These are phyloP conservation scores for Limnephilus auricula DNA, from an alignment of 2,888 invertebrate genomes.

Conservation along the genomic window DNA sequence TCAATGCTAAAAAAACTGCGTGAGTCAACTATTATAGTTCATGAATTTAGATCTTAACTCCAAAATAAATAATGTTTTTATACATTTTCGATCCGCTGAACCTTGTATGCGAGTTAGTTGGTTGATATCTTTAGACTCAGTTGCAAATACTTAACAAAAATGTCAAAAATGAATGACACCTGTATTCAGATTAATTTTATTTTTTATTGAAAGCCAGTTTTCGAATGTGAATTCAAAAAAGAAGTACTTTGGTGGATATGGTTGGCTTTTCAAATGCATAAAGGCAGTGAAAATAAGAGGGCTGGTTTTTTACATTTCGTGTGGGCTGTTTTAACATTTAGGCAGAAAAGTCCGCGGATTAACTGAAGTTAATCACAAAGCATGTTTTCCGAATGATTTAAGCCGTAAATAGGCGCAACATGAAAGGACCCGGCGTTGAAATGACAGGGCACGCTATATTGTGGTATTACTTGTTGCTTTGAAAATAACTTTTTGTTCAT, in stretches of 20 bases:
- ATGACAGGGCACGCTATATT: slow-evolving; percentile 55
- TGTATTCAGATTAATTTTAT: no score
- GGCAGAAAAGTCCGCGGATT: slow-evolving; percentile 23
- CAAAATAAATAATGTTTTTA: no score
- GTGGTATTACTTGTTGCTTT: slow-evolving; percentile 55
- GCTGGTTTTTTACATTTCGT: background rate
- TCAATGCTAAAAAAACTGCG: no score
- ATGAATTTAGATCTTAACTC: no score
- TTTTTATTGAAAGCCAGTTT: background rate
- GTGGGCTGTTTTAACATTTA: slow-evolving; percentile 1
- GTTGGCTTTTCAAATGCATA: background rate
- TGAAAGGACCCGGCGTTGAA: slow-evolving; percentile 36
- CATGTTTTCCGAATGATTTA: slow-evolving; percentile 44
- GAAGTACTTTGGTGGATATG: background rate
- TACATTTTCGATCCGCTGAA: background rate
- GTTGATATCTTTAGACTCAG: background rate
- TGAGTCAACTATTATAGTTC: no score
- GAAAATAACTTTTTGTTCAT: slow-evolving; percentile 35
- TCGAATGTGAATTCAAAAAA: background rate
- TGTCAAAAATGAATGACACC: background rate
- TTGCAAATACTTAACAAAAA: background rate
- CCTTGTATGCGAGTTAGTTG: background rate
- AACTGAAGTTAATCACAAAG: slow-evolving; percentile 32
- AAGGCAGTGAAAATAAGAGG: background rate
- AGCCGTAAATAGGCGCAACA: slow-evolving; percentile 46